Evolutionary conservation across 1,140 invertebrate genomes (phyloP).

Genomic region (Pogonomyrmex barbatus): DNA sequence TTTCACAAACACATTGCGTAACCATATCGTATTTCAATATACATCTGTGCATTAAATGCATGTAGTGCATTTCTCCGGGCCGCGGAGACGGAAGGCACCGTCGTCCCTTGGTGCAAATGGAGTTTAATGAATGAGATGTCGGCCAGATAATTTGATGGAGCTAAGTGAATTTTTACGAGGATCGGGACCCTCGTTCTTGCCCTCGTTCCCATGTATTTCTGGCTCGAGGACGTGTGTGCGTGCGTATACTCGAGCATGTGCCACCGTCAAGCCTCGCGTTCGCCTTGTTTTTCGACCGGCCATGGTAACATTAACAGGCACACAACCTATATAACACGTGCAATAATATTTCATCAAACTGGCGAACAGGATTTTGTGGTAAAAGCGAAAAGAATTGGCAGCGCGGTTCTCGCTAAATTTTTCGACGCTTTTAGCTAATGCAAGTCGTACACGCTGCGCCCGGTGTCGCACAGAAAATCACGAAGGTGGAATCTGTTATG

Average conservation of each 20-base stretch:
- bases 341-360: constrained; percentile 79
- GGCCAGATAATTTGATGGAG: constrained; percentile 68
- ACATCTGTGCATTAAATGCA: constrained; percentile 45
- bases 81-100: not conserved
- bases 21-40: constrained; percentile 11
- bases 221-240: too few relatives aligned
- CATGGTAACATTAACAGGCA: constrained; percentile 4
- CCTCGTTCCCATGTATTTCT: constrained; percentile 47
- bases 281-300: constrained; percentile 33
- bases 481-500: constrained; percentile 72
- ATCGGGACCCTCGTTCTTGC: constrained; percentile 38
- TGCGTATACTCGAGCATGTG: not conserved
- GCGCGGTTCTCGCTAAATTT: not conserved
- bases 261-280: constrained; percentile 6
- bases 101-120: constrained; percentile 64
- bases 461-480: constrained; percentile 59
- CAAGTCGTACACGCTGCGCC: not conserved
- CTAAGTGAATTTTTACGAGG: constrained; percentile 74
- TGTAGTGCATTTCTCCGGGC: not conserved
- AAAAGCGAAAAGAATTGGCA: constrained; percentile 22
- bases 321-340: constrained; percentile 68
- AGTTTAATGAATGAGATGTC: constrained; percentile 72
- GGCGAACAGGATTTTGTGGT: constrained; percentile 76
- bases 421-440: constrained; percentile 21
- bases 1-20: constrained; percentile 11